phyloP scores from a whole-genome alignment of 2,797 vertebrate species.

The Muscicapa comitata region DNA sequence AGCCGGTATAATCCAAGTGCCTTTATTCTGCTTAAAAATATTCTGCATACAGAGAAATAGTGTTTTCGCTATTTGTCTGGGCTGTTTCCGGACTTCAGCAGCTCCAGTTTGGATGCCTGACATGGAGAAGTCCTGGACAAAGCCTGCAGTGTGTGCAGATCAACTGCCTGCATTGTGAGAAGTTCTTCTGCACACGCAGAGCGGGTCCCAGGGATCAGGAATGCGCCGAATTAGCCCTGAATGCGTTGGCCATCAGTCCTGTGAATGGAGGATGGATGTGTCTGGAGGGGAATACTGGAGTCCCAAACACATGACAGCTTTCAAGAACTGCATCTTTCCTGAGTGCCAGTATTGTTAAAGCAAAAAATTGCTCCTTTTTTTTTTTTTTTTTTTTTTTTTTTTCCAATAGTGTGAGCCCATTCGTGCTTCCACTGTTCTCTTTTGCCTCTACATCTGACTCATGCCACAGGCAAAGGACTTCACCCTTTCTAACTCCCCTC shows the following conservation, averaged over 20 bases:
- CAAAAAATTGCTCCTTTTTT: neutral
- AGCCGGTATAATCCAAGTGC: neutral
- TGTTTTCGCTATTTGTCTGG: conserved; percentile 45
- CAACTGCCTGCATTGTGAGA: conserved; percentile 50
- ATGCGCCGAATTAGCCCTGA: conserved; percentile 11
- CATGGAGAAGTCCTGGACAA: conserved; percentile 36
- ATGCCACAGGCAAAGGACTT: neutral
- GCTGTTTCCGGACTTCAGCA: conserved; percentile 41
- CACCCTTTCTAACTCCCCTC: neutral
- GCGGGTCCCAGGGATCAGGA: conserved; percentile 38
- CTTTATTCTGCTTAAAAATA: neutral
- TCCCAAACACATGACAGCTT: conserved; percentile 10
- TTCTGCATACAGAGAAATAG: conserved; percentile 18
- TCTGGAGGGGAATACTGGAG: conserved; percentile 37
- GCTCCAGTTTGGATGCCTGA: conserved; percentile 53
- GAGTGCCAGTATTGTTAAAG: conserved; percentile 44
- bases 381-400: neutral
- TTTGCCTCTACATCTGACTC: neutral
- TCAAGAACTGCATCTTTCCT: conserved; percentile 18
- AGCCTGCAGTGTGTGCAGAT: conserved; percentile 52
- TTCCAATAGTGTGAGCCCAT: neutral
- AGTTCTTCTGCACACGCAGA: conserved; percentile 33
- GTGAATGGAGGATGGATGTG: conserved; percentile 56
- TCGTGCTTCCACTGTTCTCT: neutral
- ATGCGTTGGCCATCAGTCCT: neutral